Evolutionary conservation across 2,113 vertebrate species (phyloP), one percentile per base, ranked within the genome.

Genomic region (Pachyramphus minor): DNA sequence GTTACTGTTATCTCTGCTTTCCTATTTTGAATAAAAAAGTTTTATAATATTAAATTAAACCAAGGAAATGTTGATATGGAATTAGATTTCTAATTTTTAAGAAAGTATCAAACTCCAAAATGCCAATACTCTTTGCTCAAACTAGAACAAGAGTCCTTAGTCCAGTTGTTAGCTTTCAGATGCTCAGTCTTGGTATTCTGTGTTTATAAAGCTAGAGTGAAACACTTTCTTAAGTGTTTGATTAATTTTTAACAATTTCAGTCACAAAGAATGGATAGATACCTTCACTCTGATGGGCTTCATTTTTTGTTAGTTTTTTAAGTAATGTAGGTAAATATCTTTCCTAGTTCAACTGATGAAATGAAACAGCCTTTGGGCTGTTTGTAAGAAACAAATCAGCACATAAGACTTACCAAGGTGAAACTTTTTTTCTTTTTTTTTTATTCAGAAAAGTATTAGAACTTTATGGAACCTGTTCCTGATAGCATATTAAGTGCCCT

Each of bases 251-350:
- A 67, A 7, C 20, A 35, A 17, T 71, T 67, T 31, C 14, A 59
- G 7, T 71, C 60, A 74, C 55, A 63, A 84, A 50, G 15, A 66
- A 35, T 28, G 12, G 13, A 59, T 15, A 63, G 41, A 41, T 86
- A 25, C 31, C n/a, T 84, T 55, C n/a, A 49, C 39, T 45, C 19
- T n/a, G 66, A 73, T 27, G 37, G 58, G 28, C 28, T 58, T 5
- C 11, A 25, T 19, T 55, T 81, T 90, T 68, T 72, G 3, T 7
- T 50, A 19, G 0, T n/a, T 68, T 62, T 77, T 73, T 12, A 6
- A 60, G 39, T 73, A 66, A 64, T 1, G 0, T 49, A 8, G 3
- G 4, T 33, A 64, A 50, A 2, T 5, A 0, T 47, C 21, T 82
- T 64, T 62, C 18, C 27, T 52, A 45, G 79, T 82, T 93, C 44